Percentiles rank a stretch among this genome's conserved stretches.
These are phyloP conservation scores for Notolabrus celidotus DNA, from an alignment of 2,797 vertebrate genomes.

Conservation along the genomic window DNA sequence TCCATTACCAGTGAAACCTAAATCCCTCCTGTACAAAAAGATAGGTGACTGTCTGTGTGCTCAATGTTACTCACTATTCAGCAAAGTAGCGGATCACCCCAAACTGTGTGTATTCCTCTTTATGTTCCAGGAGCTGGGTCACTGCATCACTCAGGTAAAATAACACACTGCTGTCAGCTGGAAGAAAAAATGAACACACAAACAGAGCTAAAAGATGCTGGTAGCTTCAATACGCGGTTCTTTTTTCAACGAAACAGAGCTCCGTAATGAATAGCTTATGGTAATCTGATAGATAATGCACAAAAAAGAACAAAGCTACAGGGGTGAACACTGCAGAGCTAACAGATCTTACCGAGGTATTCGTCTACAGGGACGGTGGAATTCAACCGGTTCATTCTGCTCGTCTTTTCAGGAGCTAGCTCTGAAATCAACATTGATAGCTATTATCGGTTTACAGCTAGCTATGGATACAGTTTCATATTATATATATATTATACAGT, in stretches of 20 bases:
- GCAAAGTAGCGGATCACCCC: constrained; percentile 94
- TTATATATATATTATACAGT: too few relatives aligned
- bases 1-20: too few relatives aligned
- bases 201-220: not conserved
- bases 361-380: constrained; percentile 75
- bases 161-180: constrained; percentile 92
- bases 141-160: constrained; percentile 96
- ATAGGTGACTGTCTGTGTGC: not conserved
- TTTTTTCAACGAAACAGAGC: too few relatives aligned
- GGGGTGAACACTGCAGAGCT: constrained; percentile 9
- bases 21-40: too few relatives aligned
- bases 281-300: not conserved
- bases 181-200: constrained; percentile 23
- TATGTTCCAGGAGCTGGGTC: constrained; percentile 91
- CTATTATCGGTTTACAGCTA: not conserved
- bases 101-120: constrained; percentile 93
- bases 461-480: not conserved
- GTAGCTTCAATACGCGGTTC: not conserved
- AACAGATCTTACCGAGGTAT: constrained; percentile 80
- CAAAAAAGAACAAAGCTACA: not conserved
- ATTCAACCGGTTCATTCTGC: constrained; percentile 78
- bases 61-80: constrained; percentile 92
- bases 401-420: not conserved
- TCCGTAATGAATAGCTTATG: not conserved
- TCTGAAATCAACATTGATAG: not conserved